A percentile compares a stretch with the other conserved stretches of the same genome.
These are phyloP conservation scores for Netelia fuscicornis DNA, from an alignment of 2,888 invertebrate genomes.

Conservation along the genomic window DNA sequence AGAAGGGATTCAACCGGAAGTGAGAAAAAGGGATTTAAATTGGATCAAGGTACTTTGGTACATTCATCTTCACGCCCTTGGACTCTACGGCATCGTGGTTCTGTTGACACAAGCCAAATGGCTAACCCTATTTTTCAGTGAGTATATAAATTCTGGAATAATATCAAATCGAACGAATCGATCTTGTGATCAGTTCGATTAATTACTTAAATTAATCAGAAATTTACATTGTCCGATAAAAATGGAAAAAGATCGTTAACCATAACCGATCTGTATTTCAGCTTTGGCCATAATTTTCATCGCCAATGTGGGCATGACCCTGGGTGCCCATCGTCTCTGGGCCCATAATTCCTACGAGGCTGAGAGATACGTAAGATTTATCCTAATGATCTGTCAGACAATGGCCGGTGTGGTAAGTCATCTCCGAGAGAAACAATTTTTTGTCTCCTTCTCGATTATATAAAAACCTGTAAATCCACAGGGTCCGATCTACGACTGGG, in stretches of 20 bases:
- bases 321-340: conserved; percentile 97
- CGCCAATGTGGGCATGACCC: conserved; percentile 92
- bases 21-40: conserved; percentile 87
- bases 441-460: background rate
- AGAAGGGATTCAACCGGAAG: conserved; percentile 56
- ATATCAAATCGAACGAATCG: background rate
- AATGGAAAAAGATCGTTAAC: background rate
- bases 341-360: conserved; percentile 95
- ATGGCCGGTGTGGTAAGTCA: conserved; percentile 93
- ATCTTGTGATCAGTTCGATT: background rate
- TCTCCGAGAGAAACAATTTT: background rate
- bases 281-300: conserved; percentile 88
- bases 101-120: conserved; percentile 87
- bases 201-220: too few relatives aligned
- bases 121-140: conserved; percentile 88
- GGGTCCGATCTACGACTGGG: conserved; percentile 95
- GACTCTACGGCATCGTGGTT: conserved; percentile 88
- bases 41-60: conserved; percentile 92
- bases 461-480: conserved; percentile 80
- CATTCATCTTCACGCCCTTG: conserved; percentile 90
- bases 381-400: conserved; percentile 93
- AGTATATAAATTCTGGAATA: conserved; percentile 79
- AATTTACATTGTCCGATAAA: background rate
- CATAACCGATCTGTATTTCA: conserved; percentile 83
- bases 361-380: conserved; percentile 88